Percentiles rank a stretch among this genome's conserved stretches.
Evolutionary conservation across 1,140 invertebrate genomes (phyloP).

Genomic region (Atta cephalotes): DNA sequence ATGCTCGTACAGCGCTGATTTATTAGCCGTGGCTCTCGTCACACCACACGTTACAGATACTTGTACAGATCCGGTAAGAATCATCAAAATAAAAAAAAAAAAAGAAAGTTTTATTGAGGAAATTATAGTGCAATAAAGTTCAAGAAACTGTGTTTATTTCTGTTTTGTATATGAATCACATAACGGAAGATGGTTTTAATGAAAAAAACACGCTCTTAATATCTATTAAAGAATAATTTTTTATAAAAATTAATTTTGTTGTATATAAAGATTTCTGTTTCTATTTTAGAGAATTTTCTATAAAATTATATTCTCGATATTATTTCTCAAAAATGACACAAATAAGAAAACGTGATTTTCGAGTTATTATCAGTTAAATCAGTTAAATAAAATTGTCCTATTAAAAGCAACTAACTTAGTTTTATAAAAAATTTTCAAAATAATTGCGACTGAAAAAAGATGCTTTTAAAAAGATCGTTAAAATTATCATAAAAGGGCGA

Average conservation of each 20-base stretch:
- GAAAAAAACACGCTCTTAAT: not conserved
- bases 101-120: not conserved
- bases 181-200: not conserved
- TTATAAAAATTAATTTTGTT: not conserved
- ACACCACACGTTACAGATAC: not conserved
- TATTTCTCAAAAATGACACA: no score
- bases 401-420: no score
- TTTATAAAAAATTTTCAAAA: no score
- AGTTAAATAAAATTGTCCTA: no score
- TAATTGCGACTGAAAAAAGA: no score
- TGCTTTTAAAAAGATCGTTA: no score
- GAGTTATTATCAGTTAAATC: no score
- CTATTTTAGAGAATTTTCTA: not conserved
- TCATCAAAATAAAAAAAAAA: not conserved
- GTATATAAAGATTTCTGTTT: not conserved
- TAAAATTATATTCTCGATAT: not conserved
- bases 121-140: not conserved
- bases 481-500: no score
- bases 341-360: no score
- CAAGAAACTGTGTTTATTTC: not conserved
- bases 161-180: not conserved
- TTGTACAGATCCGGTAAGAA: not conserved
- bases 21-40: slow-evolving; percentile 24
- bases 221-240: slow-evolving; percentile 1
- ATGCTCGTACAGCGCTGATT: slow-evolving; percentile 21